Base-by-base conservation (phyloP, 2,888 invertebrate species). In the Epicampocera succincta region DNA sequence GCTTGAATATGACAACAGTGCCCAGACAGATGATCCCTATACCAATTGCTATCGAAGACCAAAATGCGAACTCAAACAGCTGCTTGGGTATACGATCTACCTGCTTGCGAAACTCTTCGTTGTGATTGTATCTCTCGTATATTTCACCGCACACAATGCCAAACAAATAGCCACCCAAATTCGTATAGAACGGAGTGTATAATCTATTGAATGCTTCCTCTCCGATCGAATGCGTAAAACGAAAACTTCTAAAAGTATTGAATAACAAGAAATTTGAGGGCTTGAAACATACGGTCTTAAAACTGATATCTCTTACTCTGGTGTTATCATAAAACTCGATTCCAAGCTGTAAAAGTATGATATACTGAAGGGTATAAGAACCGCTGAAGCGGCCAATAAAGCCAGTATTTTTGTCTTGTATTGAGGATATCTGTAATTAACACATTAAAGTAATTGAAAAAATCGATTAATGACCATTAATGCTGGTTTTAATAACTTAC, bases 111-210 rank as follows among this genome's bases (percentile, higher is more conserved):
- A 68, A 15, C 8, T 77, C 58, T 46, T 33, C 50, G 15, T 68
- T 81, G n/a, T 50, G 61, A 5, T 21, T 4, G 12, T 69, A 75
- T 21, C 85, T 84, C 0, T 88, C 48, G 66, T 87, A 90, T 0
- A 88, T 17, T 25, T 87, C 83, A 0, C 85, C 90, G 25, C 87
- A 85, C 0, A 88, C 58, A n/a, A 88, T 84, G 0, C 91, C 90
- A 77, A 86, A 85, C 0, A 88, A 84, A 83, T 88, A 90, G 21
- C 90, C 90, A 8, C 89, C 88, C 15, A 90, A 82, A 77, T 90
- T 90, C 0, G 87, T 88, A 58, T 90, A 90, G 40, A 89, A 89
- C 0, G 90, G 89, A 2, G 86, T 85, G 78, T 90, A 90, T 11
- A 85, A 84, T 13, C 85, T 80, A 50, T 87, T 87, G n/a, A 88